phyloP scores from a whole-genome alignment of 2,113 vertebrate species.

The Narcine bancroftii region DNA sequence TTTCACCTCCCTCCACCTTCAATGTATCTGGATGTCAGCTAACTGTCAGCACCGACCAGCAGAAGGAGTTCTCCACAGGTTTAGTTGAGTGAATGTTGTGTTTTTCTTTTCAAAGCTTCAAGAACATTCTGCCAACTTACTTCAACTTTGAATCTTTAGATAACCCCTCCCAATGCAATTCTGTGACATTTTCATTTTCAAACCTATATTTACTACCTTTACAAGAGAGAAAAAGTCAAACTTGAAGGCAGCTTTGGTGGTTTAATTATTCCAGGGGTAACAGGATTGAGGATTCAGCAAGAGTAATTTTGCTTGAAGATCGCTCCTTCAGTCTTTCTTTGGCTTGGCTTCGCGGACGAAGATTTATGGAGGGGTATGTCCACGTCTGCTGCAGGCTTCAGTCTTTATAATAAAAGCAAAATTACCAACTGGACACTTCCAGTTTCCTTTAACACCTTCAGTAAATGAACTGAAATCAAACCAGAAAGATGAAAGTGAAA shows the following conservation, averaged over 20 bases:
- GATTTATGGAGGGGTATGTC: too few relatives aligned
- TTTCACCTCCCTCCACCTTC: not conserved
- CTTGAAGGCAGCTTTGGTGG: not conserved
- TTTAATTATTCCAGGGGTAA: not conserved
- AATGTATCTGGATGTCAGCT: too few relatives aligned
- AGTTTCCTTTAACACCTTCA: not conserved
- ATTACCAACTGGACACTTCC: not conserved
- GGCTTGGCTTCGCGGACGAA: too few relatives aligned
- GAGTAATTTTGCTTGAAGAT: not conserved
- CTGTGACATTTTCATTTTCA: not conserved
- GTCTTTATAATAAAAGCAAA: not conserved
- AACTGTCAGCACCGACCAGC: too few relatives aligned
- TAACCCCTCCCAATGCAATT: not conserved
- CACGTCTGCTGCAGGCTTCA: too few relatives aligned
- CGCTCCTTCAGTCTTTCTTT: too few relatives aligned
- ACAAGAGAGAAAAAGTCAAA: not conserved
- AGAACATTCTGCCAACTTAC: not conserved
- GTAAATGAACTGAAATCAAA: not conserved
- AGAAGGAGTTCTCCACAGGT: not conserved
- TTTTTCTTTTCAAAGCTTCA: not conserved
- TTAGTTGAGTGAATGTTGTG: not conserved
- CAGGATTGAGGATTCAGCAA: not conserved
- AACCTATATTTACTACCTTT: not conserved
- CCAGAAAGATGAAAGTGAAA: not conserved
- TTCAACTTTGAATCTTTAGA: not conserved